phyloP scores from a whole-genome alignment of 2,113 vertebrate species.

The Takifugu flavidus region DNA sequence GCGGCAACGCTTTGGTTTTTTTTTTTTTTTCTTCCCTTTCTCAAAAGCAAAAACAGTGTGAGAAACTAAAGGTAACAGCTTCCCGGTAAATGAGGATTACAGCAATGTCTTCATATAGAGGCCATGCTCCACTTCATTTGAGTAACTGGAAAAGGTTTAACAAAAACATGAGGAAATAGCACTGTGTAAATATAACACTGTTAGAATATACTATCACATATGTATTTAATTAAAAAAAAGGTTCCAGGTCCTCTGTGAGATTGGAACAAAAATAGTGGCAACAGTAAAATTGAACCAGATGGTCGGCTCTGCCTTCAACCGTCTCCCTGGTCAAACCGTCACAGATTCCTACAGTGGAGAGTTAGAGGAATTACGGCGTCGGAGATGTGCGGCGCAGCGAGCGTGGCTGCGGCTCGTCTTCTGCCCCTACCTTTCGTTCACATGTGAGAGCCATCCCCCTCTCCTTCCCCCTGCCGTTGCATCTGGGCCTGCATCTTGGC shows the following conservation, averaged over 20 bases:
- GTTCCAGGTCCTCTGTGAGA: constrained; percentile 43
- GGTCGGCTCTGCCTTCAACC: constrained; percentile 10
- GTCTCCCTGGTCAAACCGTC: constrained; percentile 24
- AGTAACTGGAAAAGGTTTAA: constrained; percentile 48
- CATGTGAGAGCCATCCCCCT: constrained; percentile 54
- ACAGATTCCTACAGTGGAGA: constrained; percentile 38
- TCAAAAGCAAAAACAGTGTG: constrained; percentile 18
- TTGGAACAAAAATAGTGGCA: constrained; percentile 63
- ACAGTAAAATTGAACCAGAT: constrained; percentile 42
- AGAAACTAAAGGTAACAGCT: constrained; percentile 21
- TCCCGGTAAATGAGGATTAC: constrained; percentile 29
- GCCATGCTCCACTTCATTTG: constrained; percentile 49
- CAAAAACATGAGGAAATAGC: constrained; percentile 27
- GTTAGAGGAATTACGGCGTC: not conserved
- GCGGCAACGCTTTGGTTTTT: constrained; percentile 50
- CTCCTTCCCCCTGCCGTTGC: constrained; percentile 87
- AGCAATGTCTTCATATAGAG: constrained; percentile 17
- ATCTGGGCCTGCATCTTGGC: constrained; percentile 96
- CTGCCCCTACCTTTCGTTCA: constrained; percentile 64
- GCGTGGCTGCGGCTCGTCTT: not conserved
- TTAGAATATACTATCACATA: constrained; percentile 57
- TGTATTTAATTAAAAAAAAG: constrained; percentile 24
- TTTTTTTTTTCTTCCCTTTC: not conserved
- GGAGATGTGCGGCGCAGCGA: not conserved
- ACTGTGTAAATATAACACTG: constrained; percentile 63